Conservation (phyloP, 2,888 invertebrate species). For the Andrena praecox region DNA sequence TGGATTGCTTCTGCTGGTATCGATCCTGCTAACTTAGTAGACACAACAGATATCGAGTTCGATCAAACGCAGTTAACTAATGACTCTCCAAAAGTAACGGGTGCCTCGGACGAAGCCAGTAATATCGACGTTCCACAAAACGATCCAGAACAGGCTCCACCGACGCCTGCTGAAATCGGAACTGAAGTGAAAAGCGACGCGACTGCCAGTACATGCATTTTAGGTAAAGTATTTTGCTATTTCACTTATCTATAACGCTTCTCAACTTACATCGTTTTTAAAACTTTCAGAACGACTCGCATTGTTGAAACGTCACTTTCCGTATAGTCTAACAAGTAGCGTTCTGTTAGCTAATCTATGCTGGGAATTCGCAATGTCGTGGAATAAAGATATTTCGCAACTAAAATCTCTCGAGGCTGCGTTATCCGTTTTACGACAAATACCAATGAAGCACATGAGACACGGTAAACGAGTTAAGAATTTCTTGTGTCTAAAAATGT, state of each 20-base stretch:
- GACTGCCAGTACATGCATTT: slow-evolving; percentile 72
- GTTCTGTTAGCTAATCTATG: slow-evolving; percentile 93
- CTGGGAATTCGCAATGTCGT: slow-evolving; percentile 95
- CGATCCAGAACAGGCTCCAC: slow-evolving; percentile 64
- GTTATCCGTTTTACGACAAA: slow-evolving; percentile 88
- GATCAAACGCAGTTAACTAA: slow-evolving; percentile 72
- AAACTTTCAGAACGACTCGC: slow-evolving; percentile 77
- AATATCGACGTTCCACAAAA: slow-evolving; percentile 69
- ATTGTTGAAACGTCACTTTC: slow-evolving; percentile 91
- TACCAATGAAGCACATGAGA: slow-evolving; percentile 89
- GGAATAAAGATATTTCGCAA: slow-evolving; percentile 92
- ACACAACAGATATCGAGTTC: slow-evolving; percentile 82
- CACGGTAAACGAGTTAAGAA: slow-evolving; percentile 85
- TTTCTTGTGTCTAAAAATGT: background rate
- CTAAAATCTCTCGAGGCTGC: slow-evolving; percentile 90
- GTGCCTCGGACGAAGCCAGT: slow-evolving; percentile 74
- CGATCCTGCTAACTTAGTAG: slow-evolving; percentile 86
- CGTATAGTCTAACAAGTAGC: slow-evolving; percentile 93
- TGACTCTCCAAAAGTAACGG: slow-evolving; percentile 69
- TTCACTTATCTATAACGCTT: background rate
- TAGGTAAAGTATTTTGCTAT: slow-evolving; percentile 69
- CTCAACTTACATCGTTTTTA: slow-evolving; percentile 11
- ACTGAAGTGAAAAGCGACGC: slow-evolving; percentile 73
- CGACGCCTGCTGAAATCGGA: slow-evolving; percentile 75
- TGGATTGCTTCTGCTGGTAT: slow-evolving; percentile 93